phyloP scores from a whole-genome alignment of 2,888 invertebrate species.

The Fissipunctia ypsillon region DNA sequence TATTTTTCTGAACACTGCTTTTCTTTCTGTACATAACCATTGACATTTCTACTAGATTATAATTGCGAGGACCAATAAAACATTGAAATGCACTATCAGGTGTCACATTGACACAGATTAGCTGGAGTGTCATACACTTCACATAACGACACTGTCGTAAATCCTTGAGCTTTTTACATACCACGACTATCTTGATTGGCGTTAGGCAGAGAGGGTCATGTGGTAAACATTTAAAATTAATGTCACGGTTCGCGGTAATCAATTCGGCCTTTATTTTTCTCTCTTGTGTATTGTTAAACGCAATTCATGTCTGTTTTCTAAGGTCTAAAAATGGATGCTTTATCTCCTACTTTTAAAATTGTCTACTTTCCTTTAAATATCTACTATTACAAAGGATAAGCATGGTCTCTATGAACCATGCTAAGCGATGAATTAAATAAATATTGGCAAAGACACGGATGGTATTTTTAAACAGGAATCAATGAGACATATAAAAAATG shows the following conservation, averaged over 20 bases:
- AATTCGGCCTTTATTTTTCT: neutral
- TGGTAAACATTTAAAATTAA: neutral
- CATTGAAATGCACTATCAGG: conserved; percentile 36
- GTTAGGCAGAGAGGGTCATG: neutral
- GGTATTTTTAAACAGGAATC: too few relatives aligned
- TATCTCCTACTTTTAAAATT: neutral
- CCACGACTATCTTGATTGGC: conserved; percentile 3
- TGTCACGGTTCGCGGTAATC: neutral
- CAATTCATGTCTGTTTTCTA: neutral
- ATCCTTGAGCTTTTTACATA: conserved; percentile 48
- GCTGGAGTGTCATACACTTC: conserved; percentile 43
- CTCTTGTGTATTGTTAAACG: neutral
- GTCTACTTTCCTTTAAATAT: neutral
- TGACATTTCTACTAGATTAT: too few relatives aligned
- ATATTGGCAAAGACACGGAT: too few relatives aligned
- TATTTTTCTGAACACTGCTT: too few relatives aligned
- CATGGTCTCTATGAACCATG: too few relatives aligned
- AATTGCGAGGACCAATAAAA: conserved; percentile 2
- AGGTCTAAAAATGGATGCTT: neutral
- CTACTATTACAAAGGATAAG: neutral
- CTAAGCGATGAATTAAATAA: too few relatives aligned
- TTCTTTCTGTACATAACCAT: too few relatives aligned
- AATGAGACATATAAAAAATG: too few relatives aligned
- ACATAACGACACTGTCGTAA: conserved; percentile 28
- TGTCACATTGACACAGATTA: conserved; percentile 49